Conservation (phyloP, 1,140 invertebrate species). For the Parapsyche elsis region DNA sequence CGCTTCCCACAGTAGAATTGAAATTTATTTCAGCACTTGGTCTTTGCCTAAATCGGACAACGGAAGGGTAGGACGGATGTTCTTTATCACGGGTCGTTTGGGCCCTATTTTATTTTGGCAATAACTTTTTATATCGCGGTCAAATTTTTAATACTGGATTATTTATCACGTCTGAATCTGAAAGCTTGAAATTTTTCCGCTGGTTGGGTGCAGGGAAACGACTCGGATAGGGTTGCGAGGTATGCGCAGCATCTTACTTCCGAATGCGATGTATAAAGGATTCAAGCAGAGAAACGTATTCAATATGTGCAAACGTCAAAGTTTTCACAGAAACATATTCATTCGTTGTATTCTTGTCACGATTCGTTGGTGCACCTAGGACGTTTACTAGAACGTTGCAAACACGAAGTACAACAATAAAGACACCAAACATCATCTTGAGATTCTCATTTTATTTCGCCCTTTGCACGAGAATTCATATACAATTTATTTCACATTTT, state of each 20-base stretch:
- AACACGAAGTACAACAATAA: not conserved
- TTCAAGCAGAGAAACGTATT: slow-evolving; percentile 5
- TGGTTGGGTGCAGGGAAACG: too few relatives aligned
- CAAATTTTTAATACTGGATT: not conserved
- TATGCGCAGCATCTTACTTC: too few relatives aligned
- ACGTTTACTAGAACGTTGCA: not conserved
- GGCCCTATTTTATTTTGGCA: slow-evolving; percentile 1
- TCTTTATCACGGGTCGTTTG: slow-evolving; percentile 9
- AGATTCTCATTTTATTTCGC: too few relatives aligned
- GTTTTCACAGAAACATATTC: slow-evolving; percentile 8
- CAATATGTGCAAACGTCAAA: slow-evolving; percentile 21
- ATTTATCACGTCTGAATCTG: not conserved
- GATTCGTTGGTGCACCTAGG: not conserved
- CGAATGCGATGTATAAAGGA: too few relatives aligned
- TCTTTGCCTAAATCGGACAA: not conserved
- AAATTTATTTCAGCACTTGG: slow-evolving; percentile 9
- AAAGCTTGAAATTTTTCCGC: not conserved
- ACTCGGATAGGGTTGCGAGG: too few relatives aligned
- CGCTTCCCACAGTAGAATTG: not conserved
- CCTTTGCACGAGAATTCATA: too few relatives aligned
- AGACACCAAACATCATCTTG: not conserved
- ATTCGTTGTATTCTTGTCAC: slow-evolving; percentile 2
- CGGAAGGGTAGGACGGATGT: not conserved
- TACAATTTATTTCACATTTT: too few relatives aligned
- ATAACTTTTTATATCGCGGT: slow-evolving; percentile 8